Evolutionary conservation across 2,888 invertebrate species (phyloP).

Genomic region (Troides aeacus): DNA sequence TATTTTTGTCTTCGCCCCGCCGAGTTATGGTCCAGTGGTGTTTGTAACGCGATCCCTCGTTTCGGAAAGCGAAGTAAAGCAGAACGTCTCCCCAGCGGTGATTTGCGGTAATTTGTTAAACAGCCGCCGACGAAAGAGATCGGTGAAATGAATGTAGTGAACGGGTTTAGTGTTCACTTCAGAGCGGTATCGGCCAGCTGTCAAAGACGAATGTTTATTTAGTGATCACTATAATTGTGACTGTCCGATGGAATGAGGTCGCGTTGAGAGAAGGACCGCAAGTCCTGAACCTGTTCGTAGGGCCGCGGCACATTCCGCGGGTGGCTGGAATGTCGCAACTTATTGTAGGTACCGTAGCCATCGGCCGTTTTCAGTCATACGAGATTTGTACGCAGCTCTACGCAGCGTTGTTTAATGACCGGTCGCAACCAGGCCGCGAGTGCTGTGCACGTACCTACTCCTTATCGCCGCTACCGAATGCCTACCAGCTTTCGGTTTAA

Average conservation of each 20-base stretch:
- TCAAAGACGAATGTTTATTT: conserved; percentile 54
- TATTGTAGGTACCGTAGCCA: conserved; percentile 68
- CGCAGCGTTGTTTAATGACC: conserved; percentile 65
- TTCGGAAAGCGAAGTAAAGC: conserved; percentile 73
- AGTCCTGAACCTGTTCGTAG: conserved; percentile 68
- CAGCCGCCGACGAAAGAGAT: conserved; percentile 67
- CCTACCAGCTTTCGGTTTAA: conserved; percentile 41
- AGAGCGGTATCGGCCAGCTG: conserved; percentile 49
- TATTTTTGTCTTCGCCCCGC: conserved; percentile 78
- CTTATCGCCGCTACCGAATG: conserved; percentile 64
- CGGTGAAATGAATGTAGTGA: conserved; percentile 68
- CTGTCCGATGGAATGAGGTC: conserved; percentile 48
- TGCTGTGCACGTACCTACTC: conserved; percentile 50
- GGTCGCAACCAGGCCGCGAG: conserved; percentile 59
- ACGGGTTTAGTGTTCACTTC: conserved; percentile 64
- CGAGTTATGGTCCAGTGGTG: conserved; percentile 78
- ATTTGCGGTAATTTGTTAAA: conserved; percentile 74
- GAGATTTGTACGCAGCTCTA: conserved; percentile 68
- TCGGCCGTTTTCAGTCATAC: conserved; percentile 65
- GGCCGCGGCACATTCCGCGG: conserved; percentile 68
- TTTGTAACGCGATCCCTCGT: conserved; percentile 77
- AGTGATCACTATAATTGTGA: conserved; percentile 29
- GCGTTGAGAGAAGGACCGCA: conserved; percentile 58
- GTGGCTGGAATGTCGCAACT: conserved; percentile 73
- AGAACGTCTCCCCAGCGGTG: conserved; percentile 60